Percentiles rank a stretch among this genome's conserved stretches.
phyloP scores from a whole-genome alignment of 2,888 invertebrate species.

The Anthrax anthrax region DNA sequence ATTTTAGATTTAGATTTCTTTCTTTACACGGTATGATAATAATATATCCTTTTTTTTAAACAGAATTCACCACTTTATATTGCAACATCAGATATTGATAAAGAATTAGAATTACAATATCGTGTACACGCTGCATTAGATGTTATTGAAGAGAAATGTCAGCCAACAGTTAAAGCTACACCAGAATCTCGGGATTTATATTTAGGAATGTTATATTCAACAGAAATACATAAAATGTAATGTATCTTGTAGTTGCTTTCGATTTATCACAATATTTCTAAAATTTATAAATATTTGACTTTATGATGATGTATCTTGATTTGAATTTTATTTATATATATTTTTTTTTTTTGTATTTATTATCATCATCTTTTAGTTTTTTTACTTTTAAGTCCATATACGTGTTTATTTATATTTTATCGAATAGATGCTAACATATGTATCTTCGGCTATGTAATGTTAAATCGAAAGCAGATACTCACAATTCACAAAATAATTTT shows the following conservation, averaged over 20 bases:
- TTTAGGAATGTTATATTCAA: conserved; percentile 78
- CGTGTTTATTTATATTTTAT: too few species aligned
- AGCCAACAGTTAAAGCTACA: conserved; percentile 43
- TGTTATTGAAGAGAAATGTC: conserved; percentile 33
- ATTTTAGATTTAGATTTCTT: too few species aligned
- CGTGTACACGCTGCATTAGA: conserved; percentile 68
- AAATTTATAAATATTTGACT: too few species aligned
- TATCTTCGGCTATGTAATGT: too few species aligned
- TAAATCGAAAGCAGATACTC: too few species aligned
- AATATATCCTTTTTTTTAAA: conserved; percentile 20
- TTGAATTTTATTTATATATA: not conserved
- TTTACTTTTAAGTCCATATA: too few species aligned
- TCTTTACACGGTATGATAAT: too few species aligned
- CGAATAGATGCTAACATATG: too few species aligned
- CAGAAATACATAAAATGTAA: conserved; percentile 96
- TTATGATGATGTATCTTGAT: too few species aligned
- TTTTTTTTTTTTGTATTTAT: not conserved
- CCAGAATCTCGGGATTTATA: conserved; percentile 80
- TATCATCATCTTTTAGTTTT: too few species aligned
- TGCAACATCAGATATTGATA: conserved; percentile 56
- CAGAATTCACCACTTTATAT: conserved; percentile 90
- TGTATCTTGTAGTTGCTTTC: too few species aligned
- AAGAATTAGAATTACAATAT: conserved; percentile 82
- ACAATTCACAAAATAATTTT: not conserved
- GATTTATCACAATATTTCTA: too few species aligned